phyloP scores from a whole-genome alignment of 1,140 invertebrate species.

The Drosophila hydei region DNA sequence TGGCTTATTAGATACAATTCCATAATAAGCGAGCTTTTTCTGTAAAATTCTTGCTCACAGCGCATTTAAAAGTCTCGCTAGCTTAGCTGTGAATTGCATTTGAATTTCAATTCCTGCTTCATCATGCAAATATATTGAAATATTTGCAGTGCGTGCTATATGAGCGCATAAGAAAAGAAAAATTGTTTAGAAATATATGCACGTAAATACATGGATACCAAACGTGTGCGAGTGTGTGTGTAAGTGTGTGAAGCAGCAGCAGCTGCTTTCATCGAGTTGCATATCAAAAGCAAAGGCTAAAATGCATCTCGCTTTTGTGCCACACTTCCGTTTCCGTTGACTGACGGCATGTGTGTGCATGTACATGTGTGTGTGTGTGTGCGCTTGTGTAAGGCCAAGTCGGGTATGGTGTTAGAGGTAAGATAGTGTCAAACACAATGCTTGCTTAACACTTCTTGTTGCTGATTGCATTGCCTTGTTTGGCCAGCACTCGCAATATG shows the following conservation, averaged over 20 bases:
- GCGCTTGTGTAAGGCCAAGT: neutral
- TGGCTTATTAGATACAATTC: no score
- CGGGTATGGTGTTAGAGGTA: neutral
- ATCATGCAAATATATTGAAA: constrained; percentile 55
- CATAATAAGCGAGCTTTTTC: no score
- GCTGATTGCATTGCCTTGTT: constrained; percentile 76
- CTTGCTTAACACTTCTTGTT: constrained; percentile 74
- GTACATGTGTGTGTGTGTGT: neutral
- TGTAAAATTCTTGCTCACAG: neutral
- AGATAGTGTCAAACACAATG: constrained; percentile 74
- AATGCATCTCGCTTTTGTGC: constrained; percentile 60
- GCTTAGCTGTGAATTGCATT: neutral
- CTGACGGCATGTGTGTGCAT: constrained; percentile 14
- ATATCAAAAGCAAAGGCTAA: constrained; percentile 69
- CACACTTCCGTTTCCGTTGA: constrained; percentile 73
- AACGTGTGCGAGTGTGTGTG: constrained; percentile 2
- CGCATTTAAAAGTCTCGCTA: constrained; percentile 10
- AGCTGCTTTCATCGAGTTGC: constrained; percentile 26
- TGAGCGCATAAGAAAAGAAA: constrained; percentile 43
- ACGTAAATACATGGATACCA: constrained; percentile 18
- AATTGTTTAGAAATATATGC: constrained; percentile 58
- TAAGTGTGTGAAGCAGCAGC: constrained; percentile 11
- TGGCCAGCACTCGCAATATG: constrained; percentile 48
- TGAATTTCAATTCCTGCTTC: constrained; percentile 24
- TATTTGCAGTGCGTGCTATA: constrained; percentile 44